These are phyloP conservation scores for Archocentrus centrarchus DNA, from an alignment of 2,113 vertebrate species.

Conservation along the genomic window DNA sequence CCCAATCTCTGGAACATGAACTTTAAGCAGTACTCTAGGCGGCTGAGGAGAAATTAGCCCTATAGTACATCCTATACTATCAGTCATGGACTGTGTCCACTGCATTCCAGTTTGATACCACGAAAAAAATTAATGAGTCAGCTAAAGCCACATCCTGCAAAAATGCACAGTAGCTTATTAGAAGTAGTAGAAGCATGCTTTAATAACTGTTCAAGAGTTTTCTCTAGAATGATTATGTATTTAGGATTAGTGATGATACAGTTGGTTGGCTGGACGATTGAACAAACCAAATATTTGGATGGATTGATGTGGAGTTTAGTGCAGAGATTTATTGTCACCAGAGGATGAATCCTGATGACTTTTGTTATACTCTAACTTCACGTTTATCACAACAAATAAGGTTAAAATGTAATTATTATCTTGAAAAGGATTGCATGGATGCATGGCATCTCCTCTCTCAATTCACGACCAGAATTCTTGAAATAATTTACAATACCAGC, in stretches of 20 bases:
- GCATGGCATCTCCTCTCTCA: neutral
- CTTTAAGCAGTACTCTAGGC: conserved; percentile 43
- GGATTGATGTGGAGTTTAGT: neutral
- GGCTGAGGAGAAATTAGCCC: neutral
- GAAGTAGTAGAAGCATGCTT: neutral
- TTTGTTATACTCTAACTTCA: too few species aligned
- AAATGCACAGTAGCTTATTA: neutral
- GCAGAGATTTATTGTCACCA: too few species aligned
- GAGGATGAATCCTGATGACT: too few species aligned
- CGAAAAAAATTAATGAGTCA: neutral
- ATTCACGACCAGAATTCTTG: neutral
- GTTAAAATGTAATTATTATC: too few species aligned
- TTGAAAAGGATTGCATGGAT: too few species aligned
- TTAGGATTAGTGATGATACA: neutral
- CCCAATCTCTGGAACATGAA: conserved; percentile 77
- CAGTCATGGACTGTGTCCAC: neutral
- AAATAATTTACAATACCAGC: neutral
- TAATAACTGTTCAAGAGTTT: neutral
- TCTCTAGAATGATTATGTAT: neutral
- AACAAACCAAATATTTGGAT: neutral
- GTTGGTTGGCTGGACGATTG: neutral
- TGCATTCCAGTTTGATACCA: neutral
- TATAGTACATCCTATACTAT: neutral
- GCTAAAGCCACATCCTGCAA: neutral
- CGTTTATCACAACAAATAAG: too few species aligned